Percentiles rank a stretch among this genome's conserved stretches.
phyloP scores from a whole-genome alignment of 2,113 vertebrate species.

The Cichladusa arquata region DNA sequence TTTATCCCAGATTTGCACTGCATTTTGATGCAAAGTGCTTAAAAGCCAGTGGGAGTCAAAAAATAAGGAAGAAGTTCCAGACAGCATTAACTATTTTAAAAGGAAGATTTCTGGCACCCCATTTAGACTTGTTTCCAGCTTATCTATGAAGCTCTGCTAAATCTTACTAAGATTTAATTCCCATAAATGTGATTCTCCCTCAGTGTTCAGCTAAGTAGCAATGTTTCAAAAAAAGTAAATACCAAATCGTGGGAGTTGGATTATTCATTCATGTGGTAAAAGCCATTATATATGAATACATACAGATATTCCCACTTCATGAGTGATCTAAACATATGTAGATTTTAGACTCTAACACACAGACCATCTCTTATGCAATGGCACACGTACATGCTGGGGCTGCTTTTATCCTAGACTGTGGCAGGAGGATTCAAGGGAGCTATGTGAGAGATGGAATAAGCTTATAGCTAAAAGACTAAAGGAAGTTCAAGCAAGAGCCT shows the following conservation, averaged over 20 bases:
- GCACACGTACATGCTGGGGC: not conserved
- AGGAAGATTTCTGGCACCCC: not conserved
- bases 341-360: conserved; percentile 34
- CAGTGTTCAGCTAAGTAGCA: not conserved
- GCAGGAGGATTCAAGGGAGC: not conserved
- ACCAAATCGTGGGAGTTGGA: conserved; percentile 12
- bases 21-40: conserved; percentile 31
- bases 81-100: conserved; percentile 21
- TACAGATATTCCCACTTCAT: conserved; percentile 55
- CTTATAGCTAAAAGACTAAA: conserved; percentile 4
- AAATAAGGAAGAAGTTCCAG: conserved; percentile 6
- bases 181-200: conserved; percentile 26
- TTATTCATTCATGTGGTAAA: conserved; percentile 51
- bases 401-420: not conserved
- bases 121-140: conserved; percentile 46
- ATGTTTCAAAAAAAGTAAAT: conserved; percentile 46
- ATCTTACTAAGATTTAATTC: conserved; percentile 43
- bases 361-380: conserved; percentile 38
- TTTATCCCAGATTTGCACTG: not conserved
- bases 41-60: conserved; percentile 27
- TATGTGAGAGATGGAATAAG: conserved; percentile 7
- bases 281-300: conserved; percentile 39
- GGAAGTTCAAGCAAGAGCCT: not conserved
- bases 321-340: conserved; percentile 44
- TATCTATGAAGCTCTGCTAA: not conserved